These are phyloP conservation scores for Macrobrachium rosenbergii DNA, from an alignment of 1,140 invertebrate species.

Conservation along the genomic window DNA sequence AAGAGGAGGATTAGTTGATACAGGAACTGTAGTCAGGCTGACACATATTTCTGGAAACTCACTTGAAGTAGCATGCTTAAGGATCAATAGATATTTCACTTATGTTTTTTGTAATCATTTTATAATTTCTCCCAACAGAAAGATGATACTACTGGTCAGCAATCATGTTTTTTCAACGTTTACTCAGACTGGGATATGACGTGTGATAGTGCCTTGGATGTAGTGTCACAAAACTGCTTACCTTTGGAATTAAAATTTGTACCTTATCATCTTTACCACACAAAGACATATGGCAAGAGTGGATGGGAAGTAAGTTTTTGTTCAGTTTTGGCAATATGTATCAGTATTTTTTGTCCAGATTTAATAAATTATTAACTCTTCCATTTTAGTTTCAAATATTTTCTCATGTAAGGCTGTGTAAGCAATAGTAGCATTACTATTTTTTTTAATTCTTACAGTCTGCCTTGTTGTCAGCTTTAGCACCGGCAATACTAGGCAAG, in stretches of 20 bases:
- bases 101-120: not conserved
- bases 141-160: conserved; percentile 47
- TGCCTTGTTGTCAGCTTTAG: not conserved
- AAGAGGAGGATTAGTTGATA: too few species aligned
- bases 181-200: conserved; percentile 55
- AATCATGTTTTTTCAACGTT: conserved; percentile 51
- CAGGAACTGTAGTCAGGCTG: too few species aligned
- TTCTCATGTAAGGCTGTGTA: not conserved
- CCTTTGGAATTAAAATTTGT: conserved; percentile 46
- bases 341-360: not conserved
- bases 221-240: conserved; percentile 51
- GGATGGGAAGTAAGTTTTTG: conserved; percentile 42
- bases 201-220: conserved; percentile 51
- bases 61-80: too few species aligned
- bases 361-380: not conserved
- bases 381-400: not conserved
- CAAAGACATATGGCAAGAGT: conserved; percentile 28
- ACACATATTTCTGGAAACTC: too few species aligned
- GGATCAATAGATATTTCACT: not conserved
- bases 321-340: not conserved
- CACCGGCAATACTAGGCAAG: not conserved
- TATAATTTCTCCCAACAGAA: conserved; percentile 15
- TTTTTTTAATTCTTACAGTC: not conserved
- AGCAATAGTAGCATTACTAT: too few species aligned
- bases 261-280: conserved; percentile 52